Evolutionary conservation across 2,113 vertebrate genomes (phyloP).

Genomic region (Dipodomys ordii): DNA sequence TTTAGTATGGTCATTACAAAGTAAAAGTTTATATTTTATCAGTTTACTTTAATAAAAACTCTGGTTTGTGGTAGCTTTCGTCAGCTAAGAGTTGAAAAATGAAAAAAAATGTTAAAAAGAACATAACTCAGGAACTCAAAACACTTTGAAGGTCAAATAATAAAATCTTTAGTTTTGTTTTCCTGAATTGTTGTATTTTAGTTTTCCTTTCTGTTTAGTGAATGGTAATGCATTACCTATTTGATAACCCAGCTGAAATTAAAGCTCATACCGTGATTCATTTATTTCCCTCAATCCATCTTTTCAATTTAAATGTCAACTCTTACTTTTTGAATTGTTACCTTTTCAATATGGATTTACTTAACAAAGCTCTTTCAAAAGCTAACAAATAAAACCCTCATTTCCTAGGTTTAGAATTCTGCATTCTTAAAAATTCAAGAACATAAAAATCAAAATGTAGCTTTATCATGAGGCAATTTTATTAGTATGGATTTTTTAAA

Average conservation of each 20-base stretch:
- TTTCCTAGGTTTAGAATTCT: slow-evolving; percentile 35
- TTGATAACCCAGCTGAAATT: slow-evolving; percentile 55
- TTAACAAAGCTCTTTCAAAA: slow-evolving; percentile 45
- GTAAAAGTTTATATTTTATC: neutral
- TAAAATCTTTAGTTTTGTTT: slow-evolving; percentile 39
- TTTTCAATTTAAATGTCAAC: slow-evolving; percentile 70
- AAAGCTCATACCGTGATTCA: slow-evolving; percentile 53
- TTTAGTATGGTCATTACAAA: neutral
- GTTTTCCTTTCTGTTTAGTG: slow-evolving; percentile 55
- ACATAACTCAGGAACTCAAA: slow-evolving; percentile 42
- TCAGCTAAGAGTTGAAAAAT: slow-evolving; percentile 45
- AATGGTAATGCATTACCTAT: slow-evolving; percentile 63
- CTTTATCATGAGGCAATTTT: neutral
- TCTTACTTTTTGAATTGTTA: slow-evolving; percentile 22
- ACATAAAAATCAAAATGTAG: slow-evolving; percentile 4
- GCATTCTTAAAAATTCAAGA: slow-evolving; percentile 18
- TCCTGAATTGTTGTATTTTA: slow-evolving; percentile 41
- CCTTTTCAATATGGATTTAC: slow-evolving; percentile 47
- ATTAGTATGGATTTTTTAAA: slow-evolving; percentile 34
- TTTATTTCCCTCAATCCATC: slow-evolving; percentile 51
- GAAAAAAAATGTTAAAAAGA: slow-evolving; percentile 17
- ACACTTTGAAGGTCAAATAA: slow-evolving; percentile 39
- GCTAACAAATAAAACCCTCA: slow-evolving; percentile 31
- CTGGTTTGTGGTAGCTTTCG: neutral
- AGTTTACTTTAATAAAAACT: slow-evolving; percentile 20